These are phyloP conservation scores for Papilio helenus DNA, from an alignment of 1,140 invertebrate species.

Conservation along the genomic window DNA sequence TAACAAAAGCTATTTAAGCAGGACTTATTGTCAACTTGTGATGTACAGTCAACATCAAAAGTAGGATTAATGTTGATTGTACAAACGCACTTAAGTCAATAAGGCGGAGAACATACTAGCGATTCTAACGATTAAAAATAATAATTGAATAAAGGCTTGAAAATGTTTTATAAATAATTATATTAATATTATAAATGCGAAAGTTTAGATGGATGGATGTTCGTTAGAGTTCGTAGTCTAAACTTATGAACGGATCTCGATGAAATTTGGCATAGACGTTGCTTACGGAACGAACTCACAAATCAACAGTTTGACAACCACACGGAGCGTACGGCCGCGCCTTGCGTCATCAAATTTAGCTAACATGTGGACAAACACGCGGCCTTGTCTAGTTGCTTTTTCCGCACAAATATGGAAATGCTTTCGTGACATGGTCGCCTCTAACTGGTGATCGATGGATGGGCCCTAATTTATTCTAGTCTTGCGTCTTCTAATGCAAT, in stretches of 20 bases:
- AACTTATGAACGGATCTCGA: too few relatives aligned
- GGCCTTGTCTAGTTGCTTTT: constrained; percentile 72
- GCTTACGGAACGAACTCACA: constrained; percentile 57
- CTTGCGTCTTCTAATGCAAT: not conserved
- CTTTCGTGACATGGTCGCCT: constrained; percentile 42
- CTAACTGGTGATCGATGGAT: constrained; percentile 49
- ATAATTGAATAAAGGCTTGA: not conserved
- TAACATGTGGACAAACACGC: constrained; percentile 76
- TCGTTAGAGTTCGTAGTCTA: too few relatives aligned
- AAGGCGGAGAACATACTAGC: not conserved
- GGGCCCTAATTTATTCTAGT: constrained; percentile 22
- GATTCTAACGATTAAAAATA: not conserved
- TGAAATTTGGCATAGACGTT: too few relatives aligned
- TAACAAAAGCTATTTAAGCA: constrained; percentile 21
- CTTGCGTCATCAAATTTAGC: constrained; percentile 80
- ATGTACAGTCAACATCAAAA: constrained; percentile 24
- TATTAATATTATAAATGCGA: too few relatives aligned
- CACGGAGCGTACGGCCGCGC: constrained; percentile 62
- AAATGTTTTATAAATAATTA: too few relatives aligned
- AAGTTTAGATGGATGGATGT: too few relatives aligned
- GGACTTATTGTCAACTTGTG: constrained; percentile 21
- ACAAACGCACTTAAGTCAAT: constrained; percentile 22
- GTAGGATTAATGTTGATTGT: constrained; percentile 18
- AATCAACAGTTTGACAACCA: constrained; percentile 73
- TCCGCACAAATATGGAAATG: constrained; percentile 73